phyloP scores from a whole-genome alignment of 1,140 invertebrate genomes.

The Drosophila pseudoobscura region DNA sequence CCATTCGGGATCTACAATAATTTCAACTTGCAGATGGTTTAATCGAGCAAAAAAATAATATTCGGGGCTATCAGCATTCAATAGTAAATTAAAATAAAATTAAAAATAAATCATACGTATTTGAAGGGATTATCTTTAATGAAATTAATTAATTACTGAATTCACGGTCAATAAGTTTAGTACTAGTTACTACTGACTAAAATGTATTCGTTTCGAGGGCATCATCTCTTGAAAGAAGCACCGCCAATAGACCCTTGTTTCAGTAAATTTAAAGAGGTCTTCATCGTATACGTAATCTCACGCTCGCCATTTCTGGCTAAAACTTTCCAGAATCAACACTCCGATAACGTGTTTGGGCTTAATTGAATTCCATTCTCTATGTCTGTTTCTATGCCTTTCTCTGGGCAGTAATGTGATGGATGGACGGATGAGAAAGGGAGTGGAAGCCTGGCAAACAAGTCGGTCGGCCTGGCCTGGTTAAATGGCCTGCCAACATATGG shows the following conservation, averaged over 20 bases:
- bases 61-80: too few relatives aligned
- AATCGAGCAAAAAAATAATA: not conserved
- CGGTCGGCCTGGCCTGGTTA: constrained; percentile 32
- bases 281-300: not conserved
- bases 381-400: constrained; percentile 1
- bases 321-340: constrained; percentile 15
- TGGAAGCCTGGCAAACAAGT: constrained; percentile 3
- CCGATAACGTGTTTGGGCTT: constrained; percentile 13
- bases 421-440: constrained; percentile 1
- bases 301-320: not conserved
- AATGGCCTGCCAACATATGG: constrained; percentile 31
- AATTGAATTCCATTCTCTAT: constrained; percentile 23
- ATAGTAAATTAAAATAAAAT: too few relatives aligned
- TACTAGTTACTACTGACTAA: too few relatives aligned
- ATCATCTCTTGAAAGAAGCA: not conserved
- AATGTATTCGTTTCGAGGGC: too few relatives aligned
- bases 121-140: too few relatives aligned
- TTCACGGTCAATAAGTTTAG: too few relatives aligned
- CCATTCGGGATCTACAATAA: not conserved
- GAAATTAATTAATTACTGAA: too few relatives aligned
- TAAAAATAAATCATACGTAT: too few relatives aligned
- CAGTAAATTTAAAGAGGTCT: too few relatives aligned
- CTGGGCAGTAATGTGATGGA: constrained; percentile 20
- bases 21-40: not conserved
- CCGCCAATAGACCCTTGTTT: too few relatives aligned